Conservation (phyloP, 2,888 invertebrate species). For the Elegia similella region DNA sequence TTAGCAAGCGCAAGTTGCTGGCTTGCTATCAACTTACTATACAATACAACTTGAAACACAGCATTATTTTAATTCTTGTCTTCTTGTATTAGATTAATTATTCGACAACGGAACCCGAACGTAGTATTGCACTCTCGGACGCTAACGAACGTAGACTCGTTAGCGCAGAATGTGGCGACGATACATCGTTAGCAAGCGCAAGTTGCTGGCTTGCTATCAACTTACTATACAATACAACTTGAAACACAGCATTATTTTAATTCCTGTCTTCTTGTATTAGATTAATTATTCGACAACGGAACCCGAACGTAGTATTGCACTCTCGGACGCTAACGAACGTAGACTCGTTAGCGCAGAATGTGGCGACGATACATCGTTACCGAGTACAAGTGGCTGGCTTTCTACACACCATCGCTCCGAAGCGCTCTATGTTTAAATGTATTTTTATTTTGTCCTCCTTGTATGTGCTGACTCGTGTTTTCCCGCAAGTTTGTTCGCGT, state of each 20-base stretch:
- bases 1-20: conserved; percentile 21
- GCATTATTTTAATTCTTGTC: background rate
- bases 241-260: background rate
- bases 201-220: no score
- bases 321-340: background rate
- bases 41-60: background rate
- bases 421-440: no score
- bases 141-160: conserved; percentile 32
- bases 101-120: background rate
- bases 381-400: background rate
- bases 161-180: conserved; percentile 42
- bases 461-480: no score
- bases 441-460: no score
- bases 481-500: no score
- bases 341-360: conserved; percentile 44
- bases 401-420: no score
- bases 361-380: conserved; percentile 40
- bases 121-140: background rate
- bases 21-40: background rate
- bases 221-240: background rate
- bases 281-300: background rate
- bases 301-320: background rate
- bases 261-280: background rate
- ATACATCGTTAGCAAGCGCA: conserved; percentile 33
- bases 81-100: background rate